Evolutionary conservation across 2,888 invertebrate species (phyloP).

Genomic region (Norana najaformis): DNA sequence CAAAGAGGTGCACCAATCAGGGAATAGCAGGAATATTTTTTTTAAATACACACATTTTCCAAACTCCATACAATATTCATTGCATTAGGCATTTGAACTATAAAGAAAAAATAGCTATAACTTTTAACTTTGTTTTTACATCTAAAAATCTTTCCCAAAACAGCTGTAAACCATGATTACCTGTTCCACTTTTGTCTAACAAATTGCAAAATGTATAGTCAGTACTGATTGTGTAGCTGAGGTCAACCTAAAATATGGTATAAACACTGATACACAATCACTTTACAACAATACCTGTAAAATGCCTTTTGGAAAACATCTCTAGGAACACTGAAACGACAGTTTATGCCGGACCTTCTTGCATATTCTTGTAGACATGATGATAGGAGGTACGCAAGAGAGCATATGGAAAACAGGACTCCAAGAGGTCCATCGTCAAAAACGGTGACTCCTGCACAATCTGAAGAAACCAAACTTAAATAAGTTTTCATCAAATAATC

Average conservation of each 20-base stretch:
- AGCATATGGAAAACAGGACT: slow-evolving; percentile 98
- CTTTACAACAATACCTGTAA: neutral
- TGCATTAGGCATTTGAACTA: neutral
- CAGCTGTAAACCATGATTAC: neutral
- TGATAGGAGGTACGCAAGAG: slow-evolving; percentile 96
- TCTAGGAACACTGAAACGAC: neutral
- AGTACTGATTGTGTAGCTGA: neutral
- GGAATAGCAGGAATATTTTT: neutral
- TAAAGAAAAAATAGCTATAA: neutral
- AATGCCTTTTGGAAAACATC: neutral
- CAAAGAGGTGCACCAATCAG: neutral
- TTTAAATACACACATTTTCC: neutral
- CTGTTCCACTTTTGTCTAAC: neutral
- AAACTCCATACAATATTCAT: neutral
- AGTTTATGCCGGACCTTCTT: neutral
- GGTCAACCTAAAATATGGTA: neutral
- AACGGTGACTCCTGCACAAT: slow-evolving; percentile 98
- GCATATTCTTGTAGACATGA: slow-evolving; percentile 58
- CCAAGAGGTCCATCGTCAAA: slow-evolving; percentile 95
- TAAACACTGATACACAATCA: neutral
- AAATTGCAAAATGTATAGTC: neutral
- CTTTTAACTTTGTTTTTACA: no score
- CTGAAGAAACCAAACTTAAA: slow-evolving; percentile 62
- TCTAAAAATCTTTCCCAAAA: neutral
- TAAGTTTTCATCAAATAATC: neutral